Evolutionary conservation across 1,140 invertebrate species (phyloP).

Genomic region (Steinernema khuongi): DNA sequence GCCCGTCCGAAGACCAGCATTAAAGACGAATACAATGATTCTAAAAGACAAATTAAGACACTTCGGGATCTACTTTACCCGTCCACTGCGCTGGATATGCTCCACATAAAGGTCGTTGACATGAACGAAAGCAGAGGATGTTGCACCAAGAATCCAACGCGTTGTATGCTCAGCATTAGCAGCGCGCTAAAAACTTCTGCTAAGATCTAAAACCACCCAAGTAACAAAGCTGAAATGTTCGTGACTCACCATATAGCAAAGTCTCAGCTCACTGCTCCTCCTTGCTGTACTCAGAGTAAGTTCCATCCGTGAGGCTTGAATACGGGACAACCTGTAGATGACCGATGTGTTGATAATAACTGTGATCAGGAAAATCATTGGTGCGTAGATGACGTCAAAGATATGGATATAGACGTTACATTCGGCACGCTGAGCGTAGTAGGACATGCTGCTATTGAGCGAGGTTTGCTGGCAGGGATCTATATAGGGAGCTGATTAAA

Average conservation of each 20-base stretch:
- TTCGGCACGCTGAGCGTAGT: background rate
- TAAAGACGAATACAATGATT: background rate
- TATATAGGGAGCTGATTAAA: background rate
- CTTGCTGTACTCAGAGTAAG: background rate
- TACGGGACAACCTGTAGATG: background rate
- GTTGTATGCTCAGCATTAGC: background rate
- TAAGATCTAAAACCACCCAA: background rate
- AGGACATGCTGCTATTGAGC: constrained; percentile 4
- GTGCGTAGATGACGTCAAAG: background rate
- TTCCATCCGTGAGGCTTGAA: background rate
- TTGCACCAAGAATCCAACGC: background rate
- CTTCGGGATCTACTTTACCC: background rate
- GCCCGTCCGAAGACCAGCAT: too few relatives aligned
- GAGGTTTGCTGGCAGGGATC: background rate
- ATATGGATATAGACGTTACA: background rate
- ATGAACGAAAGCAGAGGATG: background rate
- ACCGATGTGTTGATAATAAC: background rate
- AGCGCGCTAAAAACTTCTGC: background rate
- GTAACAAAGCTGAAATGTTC: background rate
- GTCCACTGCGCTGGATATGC: constrained; percentile 58
- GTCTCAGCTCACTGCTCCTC: background rate
- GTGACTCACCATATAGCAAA: background rate
- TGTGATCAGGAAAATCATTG: background rate
- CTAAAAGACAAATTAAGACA: background rate
- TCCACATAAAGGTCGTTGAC: constrained; percentile 69